phyloP scores from a whole-genome alignment of 53 echinoderm and acorn worm genomes.

The Stichopus horrens region DNA sequence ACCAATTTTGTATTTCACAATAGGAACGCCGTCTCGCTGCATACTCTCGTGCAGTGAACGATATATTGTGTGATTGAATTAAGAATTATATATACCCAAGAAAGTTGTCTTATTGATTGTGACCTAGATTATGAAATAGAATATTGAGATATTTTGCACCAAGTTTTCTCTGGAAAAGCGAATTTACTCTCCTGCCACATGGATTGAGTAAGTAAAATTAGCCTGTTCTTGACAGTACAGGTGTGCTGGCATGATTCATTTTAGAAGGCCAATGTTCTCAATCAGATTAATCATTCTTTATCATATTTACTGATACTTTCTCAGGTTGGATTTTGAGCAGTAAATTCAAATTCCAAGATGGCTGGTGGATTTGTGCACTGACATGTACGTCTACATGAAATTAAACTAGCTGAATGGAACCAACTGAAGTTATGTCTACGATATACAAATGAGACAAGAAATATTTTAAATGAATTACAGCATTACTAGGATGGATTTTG shows the following conservation, averaged over 20 bases:
- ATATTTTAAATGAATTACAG: no score
- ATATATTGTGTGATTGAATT: background rate
- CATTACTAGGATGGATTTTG: no score
- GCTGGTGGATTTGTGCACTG: background rate
- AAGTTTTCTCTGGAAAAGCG: background rate
- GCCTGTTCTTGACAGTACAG: background rate
- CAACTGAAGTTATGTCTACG: no score
- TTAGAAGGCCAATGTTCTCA: background rate
- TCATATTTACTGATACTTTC: background rate
- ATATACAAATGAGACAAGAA: no score
- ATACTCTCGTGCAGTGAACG: background rate
- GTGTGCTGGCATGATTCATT: background rate
- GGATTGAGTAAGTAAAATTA: background rate
- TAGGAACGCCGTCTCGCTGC: no score
- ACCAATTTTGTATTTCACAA: no score
- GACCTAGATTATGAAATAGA: slow-evolving; percentile 1
- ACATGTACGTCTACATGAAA: no score
- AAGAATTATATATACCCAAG: background rate
- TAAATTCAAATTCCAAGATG: background rate
- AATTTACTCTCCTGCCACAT: background rate
- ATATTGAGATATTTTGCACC: background rate
- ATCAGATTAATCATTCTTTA: background rate
- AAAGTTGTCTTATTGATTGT: background rate
- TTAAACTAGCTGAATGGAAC: no score
- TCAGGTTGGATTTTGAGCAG: background rate